Conservation (phyloP, 2,888 invertebrate species). For the Dysmachus trigonus region DNA sequence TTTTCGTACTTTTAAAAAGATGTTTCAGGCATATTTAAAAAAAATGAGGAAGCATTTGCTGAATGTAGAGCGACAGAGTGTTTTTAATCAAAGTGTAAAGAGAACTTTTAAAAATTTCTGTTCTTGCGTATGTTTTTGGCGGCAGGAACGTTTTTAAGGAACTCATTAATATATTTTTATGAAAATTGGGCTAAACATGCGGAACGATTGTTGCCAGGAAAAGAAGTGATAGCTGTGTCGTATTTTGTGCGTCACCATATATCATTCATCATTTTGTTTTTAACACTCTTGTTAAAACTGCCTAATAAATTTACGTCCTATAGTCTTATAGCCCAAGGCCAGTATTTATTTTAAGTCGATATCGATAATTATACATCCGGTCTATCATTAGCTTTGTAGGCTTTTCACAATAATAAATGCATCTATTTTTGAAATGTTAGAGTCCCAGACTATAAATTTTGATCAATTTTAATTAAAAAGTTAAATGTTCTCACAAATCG, state of each 20-base stretch:
- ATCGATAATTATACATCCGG: too few species aligned
- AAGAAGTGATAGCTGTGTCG: neutral
- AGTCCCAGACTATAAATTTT: too few species aligned
- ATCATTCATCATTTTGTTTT: neutral
- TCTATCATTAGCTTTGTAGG: too few species aligned
- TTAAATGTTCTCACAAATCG: too few species aligned
- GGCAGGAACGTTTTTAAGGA: neutral
- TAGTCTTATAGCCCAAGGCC: neutral
- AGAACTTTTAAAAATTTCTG: neutral
- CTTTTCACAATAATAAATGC: too few species aligned
- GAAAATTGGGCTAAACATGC: neutral
- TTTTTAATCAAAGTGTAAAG: neutral
- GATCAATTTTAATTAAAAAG: too few species aligned
- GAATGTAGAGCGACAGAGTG: neutral
- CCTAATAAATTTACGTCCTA: neutral
- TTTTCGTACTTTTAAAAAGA: neutral
- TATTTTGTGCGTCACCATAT: neutral
- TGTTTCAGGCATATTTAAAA: neutral
- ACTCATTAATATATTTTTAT: neutral
- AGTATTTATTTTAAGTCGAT: neutral
- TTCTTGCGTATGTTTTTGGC: neutral
- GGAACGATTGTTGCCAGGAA: neutral
- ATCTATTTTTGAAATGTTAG: too few species aligned
- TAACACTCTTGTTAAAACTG: neutral
- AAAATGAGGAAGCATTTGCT: neutral